phyloP scores from a whole-genome alignment of 1,140 invertebrate species.

The Caenorhabditis inopinata region DNA sequence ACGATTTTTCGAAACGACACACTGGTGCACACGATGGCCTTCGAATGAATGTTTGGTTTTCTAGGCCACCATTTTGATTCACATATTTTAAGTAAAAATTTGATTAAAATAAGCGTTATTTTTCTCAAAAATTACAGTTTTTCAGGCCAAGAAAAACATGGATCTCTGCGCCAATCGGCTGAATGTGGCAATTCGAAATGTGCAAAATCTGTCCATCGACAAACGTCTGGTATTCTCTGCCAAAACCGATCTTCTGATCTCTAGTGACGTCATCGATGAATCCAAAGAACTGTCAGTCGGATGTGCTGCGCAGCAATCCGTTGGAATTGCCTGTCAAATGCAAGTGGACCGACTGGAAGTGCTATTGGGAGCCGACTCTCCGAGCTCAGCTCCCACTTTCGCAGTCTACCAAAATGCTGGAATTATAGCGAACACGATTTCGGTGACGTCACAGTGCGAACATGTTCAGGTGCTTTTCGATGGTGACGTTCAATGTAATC shows the following conservation, averaged over 20 bases:
- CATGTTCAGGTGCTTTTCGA: background rate
- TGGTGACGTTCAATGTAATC: background rate
- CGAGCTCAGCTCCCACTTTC: background rate
- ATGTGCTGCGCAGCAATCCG: slow-evolving; percentile 4
- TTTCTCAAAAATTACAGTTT: no score
- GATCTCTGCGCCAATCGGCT: slow-evolving; percentile 29
- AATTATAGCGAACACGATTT: background rate
- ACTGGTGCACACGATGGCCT: no score
- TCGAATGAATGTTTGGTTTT: no score
- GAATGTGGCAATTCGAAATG: slow-evolving; percentile 21
- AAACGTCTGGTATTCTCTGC: slow-evolving; percentile 27
- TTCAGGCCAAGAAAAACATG: slow-evolving; percentile 4
- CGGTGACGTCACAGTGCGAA: background rate
- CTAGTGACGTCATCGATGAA: slow-evolving; percentile 30
- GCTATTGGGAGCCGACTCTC: background rate
- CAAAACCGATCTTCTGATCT: slow-evolving; percentile 33
- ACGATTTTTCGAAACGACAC: no score
- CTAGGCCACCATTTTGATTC: no score
- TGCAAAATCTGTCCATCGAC: slow-evolving; percentile 1
- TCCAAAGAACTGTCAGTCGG: slow-evolving; percentile 16
- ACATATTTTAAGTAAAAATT: no score
- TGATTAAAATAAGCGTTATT: no score
- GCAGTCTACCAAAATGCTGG: background rate
- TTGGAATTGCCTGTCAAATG: slow-evolving; percentile 11
- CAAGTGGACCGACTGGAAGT: slow-evolving; percentile 27